Percentiles rank a stretch among this genome's conserved stretches.
These are phyloP conservation scores for Autographa gamma DNA, from an alignment of 2,888 invertebrate genomes.

Conservation along the genomic window DNA sequence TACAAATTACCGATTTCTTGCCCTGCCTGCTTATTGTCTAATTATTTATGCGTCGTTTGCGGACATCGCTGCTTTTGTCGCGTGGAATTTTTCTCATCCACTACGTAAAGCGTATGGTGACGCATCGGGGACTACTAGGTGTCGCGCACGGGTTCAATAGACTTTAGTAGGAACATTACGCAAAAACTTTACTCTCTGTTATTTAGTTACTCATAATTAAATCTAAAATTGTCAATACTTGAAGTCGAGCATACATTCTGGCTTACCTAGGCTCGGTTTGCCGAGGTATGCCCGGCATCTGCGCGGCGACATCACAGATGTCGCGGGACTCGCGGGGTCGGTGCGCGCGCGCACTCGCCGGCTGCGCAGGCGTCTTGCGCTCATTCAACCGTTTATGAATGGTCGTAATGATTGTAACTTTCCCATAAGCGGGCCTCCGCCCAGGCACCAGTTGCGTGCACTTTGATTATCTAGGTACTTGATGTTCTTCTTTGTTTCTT, in stretches of 20 bases:
- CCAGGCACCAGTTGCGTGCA: conserved; percentile 70
- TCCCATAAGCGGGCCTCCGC: conserved; percentile 84
- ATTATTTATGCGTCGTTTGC: conserved; percentile 87
- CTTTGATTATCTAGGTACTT: conserved; percentile 62
- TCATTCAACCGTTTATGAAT: conserved; percentile 87
- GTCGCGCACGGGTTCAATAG: conserved; percentile 82
- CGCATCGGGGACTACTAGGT: conserved; percentile 80
- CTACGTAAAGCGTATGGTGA: conserved; percentile 73
- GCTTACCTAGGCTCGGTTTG: conserved; percentile 44
- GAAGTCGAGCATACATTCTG: conserved; percentile 19
- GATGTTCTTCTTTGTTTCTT: conserved; percentile 62
- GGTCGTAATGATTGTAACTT: conserved; percentile 84
- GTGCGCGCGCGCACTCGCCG: conserved; percentile 70
- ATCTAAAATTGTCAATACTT: conserved; percentile 31
- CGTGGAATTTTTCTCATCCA: conserved; percentile 80
- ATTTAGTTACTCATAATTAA: conserved; percentile 28
- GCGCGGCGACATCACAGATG: conserved; percentile 73
- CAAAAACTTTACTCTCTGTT: conserved; percentile 44
- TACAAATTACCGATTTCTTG: conserved; percentile 88
- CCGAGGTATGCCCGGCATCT: conserved; percentile 61
- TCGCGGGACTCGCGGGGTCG: conserved; percentile 70
- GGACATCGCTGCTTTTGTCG: conserved; percentile 80
- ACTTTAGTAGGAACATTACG: conserved; percentile 64
- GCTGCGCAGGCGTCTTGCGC: conserved; percentile 79
- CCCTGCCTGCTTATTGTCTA: conserved; percentile 87